Evolutionary conservation across 2,888 invertebrate genomes (phyloP).

Genomic region (Scaptomyza reducta): DNA sequence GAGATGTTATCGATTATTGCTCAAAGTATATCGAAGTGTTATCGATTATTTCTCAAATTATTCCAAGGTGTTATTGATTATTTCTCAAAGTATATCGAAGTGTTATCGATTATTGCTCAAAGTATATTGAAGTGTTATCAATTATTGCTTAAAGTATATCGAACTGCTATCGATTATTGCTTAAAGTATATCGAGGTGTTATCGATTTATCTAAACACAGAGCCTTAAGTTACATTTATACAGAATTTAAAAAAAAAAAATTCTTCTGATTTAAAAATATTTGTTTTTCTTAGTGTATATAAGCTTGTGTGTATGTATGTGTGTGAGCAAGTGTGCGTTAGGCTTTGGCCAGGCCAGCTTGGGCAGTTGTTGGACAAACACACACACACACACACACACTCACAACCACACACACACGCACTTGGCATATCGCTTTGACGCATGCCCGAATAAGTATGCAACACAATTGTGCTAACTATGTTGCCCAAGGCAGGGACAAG

Average conservation of each 20-base stretch:
- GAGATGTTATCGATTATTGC: too few species aligned
- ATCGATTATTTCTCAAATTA: too few species aligned
- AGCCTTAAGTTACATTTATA: too few species aligned
- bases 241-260: too few species aligned
- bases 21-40: neutral
- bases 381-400: slow-evolving; percentile 6
- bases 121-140: neutral
- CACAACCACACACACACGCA: slow-evolving; percentile 27
- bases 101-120: too few species aligned
- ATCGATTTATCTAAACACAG: neutral
- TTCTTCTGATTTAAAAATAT: too few species aligned
- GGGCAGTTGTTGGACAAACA: slow-evolving; percentile 65
- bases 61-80: too few species aligned
- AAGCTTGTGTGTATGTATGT: slow-evolving; percentile 7
- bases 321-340: slow-evolving; percentile 2
- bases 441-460: slow-evolving; percentile 74
- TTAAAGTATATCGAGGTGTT: too few species aligned
- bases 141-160: too few species aligned
- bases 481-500: slow-evolving; percentile 37
- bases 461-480: slow-evolving; percentile 78
- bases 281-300: slow-evolving; percentile 12
- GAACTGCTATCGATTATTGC: too few species aligned
- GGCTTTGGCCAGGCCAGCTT: slow-evolving; percentile 41
- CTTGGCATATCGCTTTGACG: slow-evolving; percentile 64
- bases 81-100: too few species aligned